Percentiles rank a stretch among this genome's conserved stretches.
These are phyloP conservation scores for Tamias sibiricus DNA, from an alignment of 2,113 vertebrate species.

Conservation along the genomic window DNA sequence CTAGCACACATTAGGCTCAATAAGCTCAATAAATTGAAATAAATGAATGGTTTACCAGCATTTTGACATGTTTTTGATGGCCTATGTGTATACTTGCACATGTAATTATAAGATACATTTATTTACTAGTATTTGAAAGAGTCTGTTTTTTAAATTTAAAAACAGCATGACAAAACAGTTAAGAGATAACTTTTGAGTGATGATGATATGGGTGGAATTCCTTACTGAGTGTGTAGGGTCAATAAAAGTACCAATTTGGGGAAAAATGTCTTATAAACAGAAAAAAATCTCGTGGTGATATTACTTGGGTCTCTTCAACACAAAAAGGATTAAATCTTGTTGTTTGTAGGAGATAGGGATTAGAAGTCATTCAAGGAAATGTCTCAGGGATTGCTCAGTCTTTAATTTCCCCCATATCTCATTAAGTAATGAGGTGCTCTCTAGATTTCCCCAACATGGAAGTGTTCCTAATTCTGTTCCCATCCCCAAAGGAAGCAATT, in stretches of 20 bases:
- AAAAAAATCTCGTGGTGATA: neutral
- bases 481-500: conserved; percentile 54
- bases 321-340: neutral
- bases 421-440: neutral
- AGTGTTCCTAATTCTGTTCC: conserved; percentile 53
- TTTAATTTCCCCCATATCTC: conserved; percentile 15
- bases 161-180: neutral
- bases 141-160: conserved; percentile 3
- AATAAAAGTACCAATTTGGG: conserved; percentile 19
- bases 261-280: neutral
- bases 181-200: neutral
- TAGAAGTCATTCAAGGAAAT: neutral
- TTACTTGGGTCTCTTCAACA: neutral
- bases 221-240: neutral
- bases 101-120: neutral
- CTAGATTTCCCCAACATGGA: conserved; percentile 53
- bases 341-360: conserved; percentile 14
- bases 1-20: neutral
- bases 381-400: neutral
- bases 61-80: neutral
- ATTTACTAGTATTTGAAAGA: conserved; percentile 27
- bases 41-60: neutral
- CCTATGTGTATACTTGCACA: neutral
- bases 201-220: neutral
- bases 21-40: neutral